Conservation (phyloP, 2,888 invertebrate genomes). For the Diarsia brunnea region DNA sequence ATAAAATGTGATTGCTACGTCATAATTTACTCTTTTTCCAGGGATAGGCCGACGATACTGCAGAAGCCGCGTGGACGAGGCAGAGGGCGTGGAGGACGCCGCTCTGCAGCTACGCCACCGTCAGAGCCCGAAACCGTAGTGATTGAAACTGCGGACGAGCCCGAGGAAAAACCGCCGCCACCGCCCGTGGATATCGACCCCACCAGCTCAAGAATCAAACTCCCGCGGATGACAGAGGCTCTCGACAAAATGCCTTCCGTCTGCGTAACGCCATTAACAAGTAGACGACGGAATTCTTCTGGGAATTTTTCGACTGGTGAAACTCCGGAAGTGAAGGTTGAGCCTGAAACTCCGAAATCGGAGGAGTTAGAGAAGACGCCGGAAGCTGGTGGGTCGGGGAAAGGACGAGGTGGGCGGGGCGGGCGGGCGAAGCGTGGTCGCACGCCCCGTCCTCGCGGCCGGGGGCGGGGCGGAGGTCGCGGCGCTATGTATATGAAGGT, state of each 20-base stretch:
- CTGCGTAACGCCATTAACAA: conserved; percentile 82
- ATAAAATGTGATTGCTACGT: background rate
- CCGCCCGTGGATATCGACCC: conserved; percentile 79
- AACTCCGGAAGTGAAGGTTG: conserved; percentile 71
- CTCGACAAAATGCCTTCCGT: conserved; percentile 83
- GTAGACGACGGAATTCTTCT: conserved; percentile 77
- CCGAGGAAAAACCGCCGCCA: conserved; percentile 37
- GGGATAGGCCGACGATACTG: conserved; percentile 84
- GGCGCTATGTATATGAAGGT: conserved; percentile 81
- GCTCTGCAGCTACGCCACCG: conserved; percentile 63
- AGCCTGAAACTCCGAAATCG: conserved; percentile 70
- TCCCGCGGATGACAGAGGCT: conserved; percentile 88
- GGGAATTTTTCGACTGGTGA: conserved; percentile 73
- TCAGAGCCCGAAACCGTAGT: conserved; percentile 62
- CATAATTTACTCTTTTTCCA: conserved; percentile 67
- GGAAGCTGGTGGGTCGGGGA: conserved; percentile 64
- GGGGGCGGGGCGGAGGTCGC: conserved; percentile 85
- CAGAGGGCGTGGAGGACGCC: conserved; percentile 81
- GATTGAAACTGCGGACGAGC: conserved; percentile 57
- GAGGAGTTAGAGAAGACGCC: conserved; percentile 80
- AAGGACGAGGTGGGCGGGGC: conserved; percentile 71
- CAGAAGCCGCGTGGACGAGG: conserved; percentile 83
- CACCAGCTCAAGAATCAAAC: conserved; percentile 85
- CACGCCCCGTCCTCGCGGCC: conserved; percentile 78
- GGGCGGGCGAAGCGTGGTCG: conserved; percentile 72